Conservation (phyloP, 2,888 invertebrate genomes). For the Siphlonurus alternatus region DNA sequence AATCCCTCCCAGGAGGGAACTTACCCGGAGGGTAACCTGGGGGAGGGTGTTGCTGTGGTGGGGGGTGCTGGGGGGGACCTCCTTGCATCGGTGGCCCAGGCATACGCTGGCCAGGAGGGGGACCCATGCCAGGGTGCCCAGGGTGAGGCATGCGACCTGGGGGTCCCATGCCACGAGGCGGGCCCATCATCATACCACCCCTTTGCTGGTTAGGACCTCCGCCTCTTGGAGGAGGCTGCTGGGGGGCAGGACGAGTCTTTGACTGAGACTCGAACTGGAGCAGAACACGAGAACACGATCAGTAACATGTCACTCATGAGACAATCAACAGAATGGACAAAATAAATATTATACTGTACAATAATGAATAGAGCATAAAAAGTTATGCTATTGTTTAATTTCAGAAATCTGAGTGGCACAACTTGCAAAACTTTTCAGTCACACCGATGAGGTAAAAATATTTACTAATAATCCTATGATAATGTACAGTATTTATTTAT, state of each 20-base stretch:
- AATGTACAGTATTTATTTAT: no score
- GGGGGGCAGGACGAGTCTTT: slow-evolving; percentile 71
- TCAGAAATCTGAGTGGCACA: no score
- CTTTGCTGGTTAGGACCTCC: slow-evolving; percentile 12
- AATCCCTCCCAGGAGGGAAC: slow-evolving; percentile 19
- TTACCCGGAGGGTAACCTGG: slow-evolving; percentile 41
- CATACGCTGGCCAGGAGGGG: slow-evolving; percentile 35
- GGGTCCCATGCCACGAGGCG: slow-evolving; percentile 31
- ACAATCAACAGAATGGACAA: not conserved
- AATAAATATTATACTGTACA: not conserved
- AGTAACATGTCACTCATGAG: no score
- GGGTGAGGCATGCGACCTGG: slow-evolving; percentile 36
- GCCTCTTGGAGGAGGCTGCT: slow-evolving; percentile 23
- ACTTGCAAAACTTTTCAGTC: no score
- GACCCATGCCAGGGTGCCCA: slow-evolving; percentile 35
- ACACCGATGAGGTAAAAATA: no score
- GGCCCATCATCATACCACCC: slow-evolving; percentile 37
- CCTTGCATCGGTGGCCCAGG: slow-evolving; percentile 30
- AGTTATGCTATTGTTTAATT: no score
- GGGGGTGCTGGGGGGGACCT: slow-evolving; percentile 25
- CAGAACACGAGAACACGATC: slow-evolving; percentile 8
- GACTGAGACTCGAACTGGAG: slow-evolving; percentile 79
- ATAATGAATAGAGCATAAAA: not conserved
- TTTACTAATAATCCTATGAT: no score
- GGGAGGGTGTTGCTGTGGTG: slow-evolving; percentile 24